Conservation (phyloP, 1,140 invertebrate species). For the Chrysomallon squamiferum region DNA sequence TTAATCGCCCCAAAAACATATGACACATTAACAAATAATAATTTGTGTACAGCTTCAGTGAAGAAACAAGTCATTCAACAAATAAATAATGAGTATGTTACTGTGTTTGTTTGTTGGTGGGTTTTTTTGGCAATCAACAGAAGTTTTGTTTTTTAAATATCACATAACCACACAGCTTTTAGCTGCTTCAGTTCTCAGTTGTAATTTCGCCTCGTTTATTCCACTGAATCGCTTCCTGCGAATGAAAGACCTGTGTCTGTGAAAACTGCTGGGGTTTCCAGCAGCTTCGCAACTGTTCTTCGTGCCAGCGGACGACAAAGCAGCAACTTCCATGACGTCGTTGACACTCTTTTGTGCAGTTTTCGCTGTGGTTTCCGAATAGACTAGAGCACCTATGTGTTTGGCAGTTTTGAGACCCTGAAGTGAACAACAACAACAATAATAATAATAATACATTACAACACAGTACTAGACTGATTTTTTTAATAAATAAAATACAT, state of each 20-base stretch:
- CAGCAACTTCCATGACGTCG: conserved; percentile 73
- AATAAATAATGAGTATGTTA: too few relatives aligned
- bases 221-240: conserved; percentile 52
- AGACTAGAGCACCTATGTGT: conserved; percentile 72
- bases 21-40: too few relatives aligned
- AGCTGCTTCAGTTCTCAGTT: conserved; percentile 51
- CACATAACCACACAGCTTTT: conserved; percentile 58
- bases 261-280: conserved; percentile 30
- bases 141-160: too few relatives aligned
- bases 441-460: not conserved
- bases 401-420: conserved; percentile 64
- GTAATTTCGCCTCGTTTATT: conserved; percentile 49
- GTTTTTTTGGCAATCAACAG: too few relatives aligned
- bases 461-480: not conserved
- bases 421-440: too few relatives aligned
- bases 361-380: conserved; percentile 72
- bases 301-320: conserved; percentile 71
- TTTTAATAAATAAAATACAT: too few relatives aligned
- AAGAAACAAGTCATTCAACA: too few relatives aligned
- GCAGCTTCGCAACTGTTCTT: conserved; percentile 24
- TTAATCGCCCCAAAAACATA: too few relatives aligned
- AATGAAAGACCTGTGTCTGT: conserved; percentile 53
- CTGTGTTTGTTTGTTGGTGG: too few relatives aligned
- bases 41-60: too few relatives aligned
- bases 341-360: conserved; percentile 69